These are phyloP conservation scores for Pyxicephalus adspersus DNA, from an alignment of 2,113 vertebrate genomes.

Conservation along the genomic window DNA sequence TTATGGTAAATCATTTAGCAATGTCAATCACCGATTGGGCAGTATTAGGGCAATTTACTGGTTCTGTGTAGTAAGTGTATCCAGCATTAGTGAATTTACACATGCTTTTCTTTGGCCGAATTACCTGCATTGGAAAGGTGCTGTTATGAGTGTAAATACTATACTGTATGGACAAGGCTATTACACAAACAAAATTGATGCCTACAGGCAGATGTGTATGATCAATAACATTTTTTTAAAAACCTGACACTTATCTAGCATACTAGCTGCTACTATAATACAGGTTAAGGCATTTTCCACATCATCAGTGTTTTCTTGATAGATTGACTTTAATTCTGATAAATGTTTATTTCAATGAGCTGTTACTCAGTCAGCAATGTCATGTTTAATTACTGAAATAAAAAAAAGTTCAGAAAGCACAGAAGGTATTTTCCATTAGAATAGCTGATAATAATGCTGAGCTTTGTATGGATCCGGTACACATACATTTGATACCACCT, in stretches of 20 bases:
- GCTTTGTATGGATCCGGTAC: constrained; percentile 20
- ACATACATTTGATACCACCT: constrained; percentile 37
- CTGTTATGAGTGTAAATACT: not conserved
- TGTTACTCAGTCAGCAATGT: constrained; percentile 16
- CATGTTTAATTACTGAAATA: constrained; percentile 36
- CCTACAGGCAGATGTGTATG: not conserved
- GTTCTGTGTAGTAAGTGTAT: not conserved
- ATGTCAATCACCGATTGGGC: too few species aligned
- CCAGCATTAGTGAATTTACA: not conserved
- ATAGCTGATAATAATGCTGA: constrained; percentile 23
- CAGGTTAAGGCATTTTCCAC: constrained; percentile 9
- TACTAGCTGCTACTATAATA: constrained; percentile 1
- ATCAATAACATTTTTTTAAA: not conserved
- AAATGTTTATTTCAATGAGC: constrained; percentile 1
- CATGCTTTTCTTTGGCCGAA: not conserved
- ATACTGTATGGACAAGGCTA: not conserved
- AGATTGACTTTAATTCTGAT: constrained; percentile 28
- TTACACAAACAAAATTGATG: not conserved
- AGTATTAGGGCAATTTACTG: too few species aligned
- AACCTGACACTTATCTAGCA: not conserved
- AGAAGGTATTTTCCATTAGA: constrained; percentile 13
- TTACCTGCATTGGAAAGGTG: not conserved
- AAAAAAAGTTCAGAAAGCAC: constrained; percentile 21
- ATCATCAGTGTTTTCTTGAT: not conserved
- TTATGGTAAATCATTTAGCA: too few species aligned